Evolutionary conservation across 2,113 vertebrate genomes (phyloP).

Genomic region (Turdus rufiventris): DNA sequence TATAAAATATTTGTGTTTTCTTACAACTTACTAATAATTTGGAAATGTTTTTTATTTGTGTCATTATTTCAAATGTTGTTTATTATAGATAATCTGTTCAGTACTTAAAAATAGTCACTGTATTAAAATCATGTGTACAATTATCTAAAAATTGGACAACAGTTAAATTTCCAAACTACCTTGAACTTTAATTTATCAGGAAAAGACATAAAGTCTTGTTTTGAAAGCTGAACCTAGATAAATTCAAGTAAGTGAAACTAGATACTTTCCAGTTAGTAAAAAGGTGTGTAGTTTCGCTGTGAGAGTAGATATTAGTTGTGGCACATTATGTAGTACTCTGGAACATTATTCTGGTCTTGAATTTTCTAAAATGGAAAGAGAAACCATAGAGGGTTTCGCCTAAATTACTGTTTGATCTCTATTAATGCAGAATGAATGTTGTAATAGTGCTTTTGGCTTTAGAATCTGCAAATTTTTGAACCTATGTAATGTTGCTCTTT

Average conservation of each 20-base stretch:
- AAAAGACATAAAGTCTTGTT: background rate
- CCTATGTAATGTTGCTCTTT: background rate
- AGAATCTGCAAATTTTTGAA: background rate
- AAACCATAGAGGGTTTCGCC: background rate
- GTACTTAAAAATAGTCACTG: background rate
- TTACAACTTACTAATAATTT: background rate
- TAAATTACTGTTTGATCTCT: background rate
- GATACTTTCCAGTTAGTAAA: background rate
- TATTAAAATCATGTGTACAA: background rate
- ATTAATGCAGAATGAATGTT: background rate
- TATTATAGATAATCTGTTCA: background rate
- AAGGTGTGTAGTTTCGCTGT: background rate
- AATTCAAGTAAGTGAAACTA: background rate
- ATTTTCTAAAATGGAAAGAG: background rate
- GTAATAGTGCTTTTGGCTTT: background rate
- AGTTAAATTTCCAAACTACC: background rate
- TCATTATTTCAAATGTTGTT: background rate
- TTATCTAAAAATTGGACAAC: background rate
- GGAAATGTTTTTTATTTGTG: background rate
- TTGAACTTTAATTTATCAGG: background rate
- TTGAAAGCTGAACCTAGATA: background rate
- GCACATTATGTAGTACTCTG: background rate
- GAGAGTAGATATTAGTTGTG: background rate
- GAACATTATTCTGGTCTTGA: background rate
- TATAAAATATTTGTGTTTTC: background rate